A percentile compares a stretch with the other conserved stretches of the same genome.
phyloP scores from a whole-genome alignment of 2,113 vertebrate species.

The Colossoma macropomum region DNA sequence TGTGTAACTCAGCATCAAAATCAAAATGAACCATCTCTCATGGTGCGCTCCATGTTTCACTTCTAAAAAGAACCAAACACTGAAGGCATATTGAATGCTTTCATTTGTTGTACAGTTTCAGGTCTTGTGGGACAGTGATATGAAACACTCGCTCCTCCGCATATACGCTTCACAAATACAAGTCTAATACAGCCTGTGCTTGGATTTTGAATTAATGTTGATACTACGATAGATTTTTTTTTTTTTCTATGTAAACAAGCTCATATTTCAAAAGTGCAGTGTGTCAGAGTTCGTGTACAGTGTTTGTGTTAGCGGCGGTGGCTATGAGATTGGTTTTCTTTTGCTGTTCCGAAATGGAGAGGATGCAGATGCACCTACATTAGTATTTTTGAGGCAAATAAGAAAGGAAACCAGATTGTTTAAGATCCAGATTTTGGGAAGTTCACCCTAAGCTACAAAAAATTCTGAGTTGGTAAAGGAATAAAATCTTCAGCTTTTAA shows the following conservation, averaged over 20 bases:
- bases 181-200: not conserved
- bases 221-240: not conserved
- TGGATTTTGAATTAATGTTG: not conserved
- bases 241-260: not conserved
- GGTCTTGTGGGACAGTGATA: not conserved
- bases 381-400: not conserved
- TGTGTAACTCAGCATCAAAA: not conserved
- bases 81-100: not conserved
- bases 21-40: not conserved
- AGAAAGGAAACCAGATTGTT: not conserved
- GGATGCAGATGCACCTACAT: too few species aligned
- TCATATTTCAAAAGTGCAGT: not conserved
- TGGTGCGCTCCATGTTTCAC: not conserved
- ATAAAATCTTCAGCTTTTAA: too few species aligned
- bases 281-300: not conserved
- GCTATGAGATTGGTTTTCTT: not conserved
- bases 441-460: too few species aligned
- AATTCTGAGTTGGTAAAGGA: too few species aligned
- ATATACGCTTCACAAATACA: not conserved
- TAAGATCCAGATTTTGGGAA: not conserved
- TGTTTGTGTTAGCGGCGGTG: not conserved
- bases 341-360: not conserved
- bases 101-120: not conserved
- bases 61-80: not conserved
- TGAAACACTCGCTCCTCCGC: slow-evolving; percentile 1